phyloP scores from a whole-genome alignment of 2,888 invertebrate genomes.

The Andrena dorsata region DNA sequence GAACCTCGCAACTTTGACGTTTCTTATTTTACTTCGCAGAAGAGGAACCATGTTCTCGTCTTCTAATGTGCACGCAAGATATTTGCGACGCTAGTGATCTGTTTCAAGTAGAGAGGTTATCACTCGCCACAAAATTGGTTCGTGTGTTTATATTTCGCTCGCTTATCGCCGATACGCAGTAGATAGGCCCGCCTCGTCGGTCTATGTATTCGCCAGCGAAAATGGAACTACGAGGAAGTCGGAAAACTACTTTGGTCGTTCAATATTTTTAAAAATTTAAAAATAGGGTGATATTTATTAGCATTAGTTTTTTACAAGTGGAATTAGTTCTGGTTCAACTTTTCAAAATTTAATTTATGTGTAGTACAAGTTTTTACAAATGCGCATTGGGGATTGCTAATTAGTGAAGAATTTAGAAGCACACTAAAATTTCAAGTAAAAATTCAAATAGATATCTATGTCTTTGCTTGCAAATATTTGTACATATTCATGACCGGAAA shows the following conservation, averaged over 20 bases:
- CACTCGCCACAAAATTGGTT: slow-evolving; percentile 41
- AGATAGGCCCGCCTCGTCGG: slow-evolving; percentile 24
- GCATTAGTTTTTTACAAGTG: too few relatives aligned
- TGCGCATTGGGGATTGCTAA: too few relatives aligned
- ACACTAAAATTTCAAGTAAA: too few relatives aligned
- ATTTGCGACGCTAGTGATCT: slow-evolving; percentile 23
- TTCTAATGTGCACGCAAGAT: not conserved
- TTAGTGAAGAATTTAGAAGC: too few relatives aligned
- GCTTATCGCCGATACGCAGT: slow-evolving; percentile 45
- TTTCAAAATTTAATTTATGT: too few relatives aligned
- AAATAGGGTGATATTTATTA: not conserved
- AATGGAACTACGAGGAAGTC: not conserved
- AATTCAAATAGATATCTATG: too few relatives aligned
- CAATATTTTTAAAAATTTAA: not conserved
- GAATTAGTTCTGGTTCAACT: too few relatives aligned
- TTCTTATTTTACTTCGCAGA: not conserved
- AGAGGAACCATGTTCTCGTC: not conserved
- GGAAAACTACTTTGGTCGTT: not conserved
- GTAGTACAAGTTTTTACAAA: too few relatives aligned
- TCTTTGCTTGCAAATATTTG: too few relatives aligned
- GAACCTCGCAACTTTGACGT: too few relatives aligned
- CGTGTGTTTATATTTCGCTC: slow-evolving; percentile 48
- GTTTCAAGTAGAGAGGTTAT: slow-evolving; percentile 56
- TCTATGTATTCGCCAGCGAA: not conserved
- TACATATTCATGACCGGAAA: too few relatives aligned